phyloP scores from a whole-genome alignment of 2,888 invertebrate genomes.

The Dryobotodes eremita region DNA sequence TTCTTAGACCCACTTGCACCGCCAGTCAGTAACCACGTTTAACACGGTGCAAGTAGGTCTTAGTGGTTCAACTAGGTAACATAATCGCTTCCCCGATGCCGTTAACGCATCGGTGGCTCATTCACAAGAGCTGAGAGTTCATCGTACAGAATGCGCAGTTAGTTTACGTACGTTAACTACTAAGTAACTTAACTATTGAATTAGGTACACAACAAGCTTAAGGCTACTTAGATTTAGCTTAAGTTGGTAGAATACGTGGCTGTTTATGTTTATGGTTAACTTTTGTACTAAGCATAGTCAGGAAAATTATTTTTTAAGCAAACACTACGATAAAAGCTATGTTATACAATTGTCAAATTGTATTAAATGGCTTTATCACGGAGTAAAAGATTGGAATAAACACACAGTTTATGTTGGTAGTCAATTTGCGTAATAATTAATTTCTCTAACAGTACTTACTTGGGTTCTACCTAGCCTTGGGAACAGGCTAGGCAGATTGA shows the following conservation, averaged over 20 bases:
- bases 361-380: too few species aligned
- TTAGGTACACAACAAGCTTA: slow-evolving; percentile 17
- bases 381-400: too few species aligned
- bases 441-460: too few species aligned
- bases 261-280: background rate
- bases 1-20: background rate
- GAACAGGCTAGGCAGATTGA: too few species aligned
- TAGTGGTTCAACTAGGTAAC: slow-evolving; percentile 9
- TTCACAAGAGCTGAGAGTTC: slow-evolving; percentile 13
- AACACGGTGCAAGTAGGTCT: too few species aligned
- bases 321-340: too few species aligned
- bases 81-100: slow-evolving; percentile 14
- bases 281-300: background rate
- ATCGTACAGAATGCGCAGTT: slow-evolving; percentile 24
- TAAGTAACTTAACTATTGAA: slow-evolving; percentile 38
- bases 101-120: slow-evolving; percentile 29
- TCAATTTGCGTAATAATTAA: too few species aligned
- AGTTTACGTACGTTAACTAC: slow-evolving; percentile 31
- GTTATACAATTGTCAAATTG: too few species aligned
- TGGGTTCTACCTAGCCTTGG: too few species aligned
- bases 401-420: too few species aligned
- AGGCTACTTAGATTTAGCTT: slow-evolving; percentile 20
- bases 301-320: background rate
- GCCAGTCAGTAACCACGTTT: too few species aligned
- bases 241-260: background rate